Base-by-base conservation (phyloP, 2,888 invertebrate species). In the Apotomis turbidana region DNA sequence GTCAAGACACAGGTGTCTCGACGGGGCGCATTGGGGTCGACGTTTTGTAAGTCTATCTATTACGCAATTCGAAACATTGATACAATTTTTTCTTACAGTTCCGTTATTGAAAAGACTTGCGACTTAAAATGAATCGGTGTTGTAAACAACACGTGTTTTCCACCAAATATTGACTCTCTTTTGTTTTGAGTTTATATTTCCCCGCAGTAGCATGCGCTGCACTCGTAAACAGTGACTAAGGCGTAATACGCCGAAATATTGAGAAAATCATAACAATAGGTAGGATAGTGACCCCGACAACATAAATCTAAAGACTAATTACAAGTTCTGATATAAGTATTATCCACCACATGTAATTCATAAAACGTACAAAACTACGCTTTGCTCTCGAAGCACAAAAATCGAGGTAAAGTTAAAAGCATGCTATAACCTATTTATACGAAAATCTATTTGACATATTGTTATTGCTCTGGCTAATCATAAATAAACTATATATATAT, bases 1-100 rank as follows among this genome's bases (percentile, higher is more conserved):
- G 74, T 69, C 74, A 83, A 85, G 83, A 86, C 82, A 84, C 84
- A 79, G 82, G 82, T 82, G 79, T 80, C 80, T 78, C 79, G 76
- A 83, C 79, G 79, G 83, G 81, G 82, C 74, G 83, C 82, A 87
- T 84, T 80, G 83, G 81, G 85, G 86, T 84, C 87, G 74, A 81
- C 84, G 85, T 83, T 84, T 81, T 86, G 87, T 87, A 87, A 88
- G 85, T 86, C 85, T 81, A 83, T 80, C 75, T 82, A 85, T 89
- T 90, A 80, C 86, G 85, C 87, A 88, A 88, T 83, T 77, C 73
- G 77, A 81, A 83, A 81, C 84, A 85, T 85, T 86, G 82, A 81
- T 81, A 81, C 79, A 79, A 77, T 81, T 83, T 80, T 84, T 85
- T 83, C 80, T 84, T 84, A 82, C 80, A 83, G 84, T 86, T 85